Evolutionary conservation across 2,888 invertebrate genomes (phyloP).

Genomic region (Cephalotes varians): DNA sequence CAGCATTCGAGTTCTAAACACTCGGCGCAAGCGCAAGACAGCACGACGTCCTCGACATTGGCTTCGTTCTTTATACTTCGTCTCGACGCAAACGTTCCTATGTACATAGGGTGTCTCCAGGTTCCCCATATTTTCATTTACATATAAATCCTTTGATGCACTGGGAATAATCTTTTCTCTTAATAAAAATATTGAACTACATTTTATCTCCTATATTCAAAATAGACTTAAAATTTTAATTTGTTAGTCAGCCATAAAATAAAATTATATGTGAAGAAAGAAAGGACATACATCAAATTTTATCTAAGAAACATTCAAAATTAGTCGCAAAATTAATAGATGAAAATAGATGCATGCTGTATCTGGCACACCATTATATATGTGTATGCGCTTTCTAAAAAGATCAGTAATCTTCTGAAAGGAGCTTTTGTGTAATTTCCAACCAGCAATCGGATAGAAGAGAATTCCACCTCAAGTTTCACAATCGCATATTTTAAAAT

Average conservation of each 20-base stretch:
- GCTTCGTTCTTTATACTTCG: conserved; percentile 63
- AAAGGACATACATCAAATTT: background rate
- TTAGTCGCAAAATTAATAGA: background rate
- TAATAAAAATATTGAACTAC: background rate
- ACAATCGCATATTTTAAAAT: conserved; percentile 11
- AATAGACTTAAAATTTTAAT: background rate
- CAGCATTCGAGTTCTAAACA: conserved; percentile 81
- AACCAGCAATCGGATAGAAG: conserved; percentile 24
- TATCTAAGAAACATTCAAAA: background rate
- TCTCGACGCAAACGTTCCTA: conserved; percentile 41
- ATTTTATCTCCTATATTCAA: background rate
- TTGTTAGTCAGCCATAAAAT: background rate
- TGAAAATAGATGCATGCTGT: background rate
- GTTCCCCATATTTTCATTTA: background rate
- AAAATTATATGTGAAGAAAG: background rate
- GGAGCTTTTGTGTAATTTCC: conserved; percentile 18
- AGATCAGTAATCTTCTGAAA: conserved; percentile 12
- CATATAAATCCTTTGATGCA: background rate
- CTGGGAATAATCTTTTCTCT: background rate
- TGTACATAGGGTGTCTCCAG: conserved; percentile 25
- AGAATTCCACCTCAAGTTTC: conserved; percentile 6
- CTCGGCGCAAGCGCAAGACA: conserved; percentile 81
- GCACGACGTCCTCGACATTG: conserved; percentile 56
- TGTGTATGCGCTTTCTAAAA: conserved; percentile 8
- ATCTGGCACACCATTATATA: background rate